A percentile compares a stretch with the other conserved stretches of the same genome.
Evolutionary conservation across 2,888 invertebrate genomes (phyloP).

Genomic region (Orthosia gracilis): DNA sequence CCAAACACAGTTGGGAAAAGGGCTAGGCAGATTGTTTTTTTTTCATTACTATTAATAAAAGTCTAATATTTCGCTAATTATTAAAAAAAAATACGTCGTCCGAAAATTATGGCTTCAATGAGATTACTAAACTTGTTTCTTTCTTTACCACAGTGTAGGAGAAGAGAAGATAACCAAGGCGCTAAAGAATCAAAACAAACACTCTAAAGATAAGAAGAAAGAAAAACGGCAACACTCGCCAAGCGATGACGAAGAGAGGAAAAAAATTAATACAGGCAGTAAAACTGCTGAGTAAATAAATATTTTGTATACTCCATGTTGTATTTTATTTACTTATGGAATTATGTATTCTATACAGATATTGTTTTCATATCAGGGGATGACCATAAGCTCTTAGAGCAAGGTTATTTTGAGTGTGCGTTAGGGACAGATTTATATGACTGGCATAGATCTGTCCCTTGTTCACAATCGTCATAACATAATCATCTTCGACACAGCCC

Average conservation of each 20-base stretch:
- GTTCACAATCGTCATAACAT: too few species aligned
- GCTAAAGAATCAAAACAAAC: conserved; percentile 93
- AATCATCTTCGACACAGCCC: too few species aligned
- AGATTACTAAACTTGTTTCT: neutral
- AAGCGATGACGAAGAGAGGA: conserved; percentile 76
- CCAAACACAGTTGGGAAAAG: too few species aligned
- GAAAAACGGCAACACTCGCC: conserved; percentile 79
- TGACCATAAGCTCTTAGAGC: too few species aligned
- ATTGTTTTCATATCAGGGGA: neutral
- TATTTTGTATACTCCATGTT: conserved; percentile 4
- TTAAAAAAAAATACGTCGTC: too few species aligned
- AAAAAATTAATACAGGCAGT: conserved; percentile 67
- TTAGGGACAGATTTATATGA: too few species aligned
- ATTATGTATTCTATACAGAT: neutral
- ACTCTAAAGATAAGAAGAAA: conserved; percentile 81
- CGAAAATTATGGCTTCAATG: too few species aligned
- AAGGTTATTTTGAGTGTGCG: too few species aligned
- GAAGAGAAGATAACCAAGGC: conserved; percentile 92
- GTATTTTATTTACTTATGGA: conserved; percentile 35
- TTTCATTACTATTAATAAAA: too few species aligned
- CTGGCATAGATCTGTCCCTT: too few species aligned
- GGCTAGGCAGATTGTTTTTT: too few species aligned
- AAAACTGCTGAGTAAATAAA: conserved; percentile 55
- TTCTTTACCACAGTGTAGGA: conserved; percentile 88
- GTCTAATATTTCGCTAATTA: too few species aligned